Conservation (phyloP, 2,888 invertebrate genomes). For the Orthonychiurus folsomi region DNA sequence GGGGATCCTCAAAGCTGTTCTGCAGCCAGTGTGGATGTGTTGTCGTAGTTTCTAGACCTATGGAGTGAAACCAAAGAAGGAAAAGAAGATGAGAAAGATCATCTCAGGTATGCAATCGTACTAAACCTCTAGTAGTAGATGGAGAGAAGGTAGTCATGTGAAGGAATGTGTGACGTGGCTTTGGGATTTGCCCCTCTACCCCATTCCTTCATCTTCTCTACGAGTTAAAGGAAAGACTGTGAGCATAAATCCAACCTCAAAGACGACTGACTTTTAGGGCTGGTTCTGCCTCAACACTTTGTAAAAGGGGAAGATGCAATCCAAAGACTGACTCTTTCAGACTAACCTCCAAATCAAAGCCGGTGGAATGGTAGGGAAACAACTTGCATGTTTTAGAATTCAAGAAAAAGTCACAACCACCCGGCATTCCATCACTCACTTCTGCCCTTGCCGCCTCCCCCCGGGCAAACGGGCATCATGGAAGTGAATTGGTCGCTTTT, state of each 20-base stretch:
- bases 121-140: too few relatives aligned
- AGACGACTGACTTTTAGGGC: neutral
- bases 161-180: neutral
- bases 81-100: neutral
- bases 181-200: neutral
- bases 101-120: neutral
- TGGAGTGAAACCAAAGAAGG: neutral
- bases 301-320: too few relatives aligned
- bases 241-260: neutral
- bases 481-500: too few relatives aligned
- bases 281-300: neutral
- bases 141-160: neutral
- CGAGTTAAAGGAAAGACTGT: neutral
- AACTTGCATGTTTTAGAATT: too few relatives aligned
- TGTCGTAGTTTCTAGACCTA: neutral
- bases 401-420: neutral
- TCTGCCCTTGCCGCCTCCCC: neutral
- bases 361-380: neutral
- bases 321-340: too few relatives aligned
- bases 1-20: neutral
- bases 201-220: too few relatives aligned
- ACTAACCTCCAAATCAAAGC: neutral
- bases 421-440: neutral
- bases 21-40: too few relatives aligned
- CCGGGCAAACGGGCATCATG: too few relatives aligned